Evolutionary conservation across 2,888 invertebrate species (phyloP).

Genomic region (Amiota minor): DNA sequence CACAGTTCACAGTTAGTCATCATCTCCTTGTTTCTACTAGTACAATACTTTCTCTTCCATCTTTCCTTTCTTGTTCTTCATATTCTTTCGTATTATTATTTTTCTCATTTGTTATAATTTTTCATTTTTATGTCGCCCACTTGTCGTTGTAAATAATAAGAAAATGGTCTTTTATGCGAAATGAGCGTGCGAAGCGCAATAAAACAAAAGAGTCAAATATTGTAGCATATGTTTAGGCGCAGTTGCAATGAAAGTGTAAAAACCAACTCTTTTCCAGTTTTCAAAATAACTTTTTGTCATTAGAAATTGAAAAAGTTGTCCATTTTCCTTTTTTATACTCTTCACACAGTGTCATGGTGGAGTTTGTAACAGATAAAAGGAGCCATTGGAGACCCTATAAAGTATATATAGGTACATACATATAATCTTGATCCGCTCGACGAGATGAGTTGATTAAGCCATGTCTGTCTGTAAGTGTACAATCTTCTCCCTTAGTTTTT

Average conservation of each 20-base stretch:
- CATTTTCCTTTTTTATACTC: background rate
- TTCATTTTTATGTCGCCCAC: conserved; percentile 27
- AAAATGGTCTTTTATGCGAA: conserved; percentile 21
- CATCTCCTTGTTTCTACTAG: background rate
- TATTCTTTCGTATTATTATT: background rate
- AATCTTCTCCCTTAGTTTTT: too few relatives aligned
- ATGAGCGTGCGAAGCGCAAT: background rate
- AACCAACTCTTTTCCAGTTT: conserved; percentile 9
- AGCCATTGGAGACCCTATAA: too few relatives aligned
- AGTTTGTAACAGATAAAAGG: too few relatives aligned
- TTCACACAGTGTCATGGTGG: too few relatives aligned
- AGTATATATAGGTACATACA: too few relatives aligned
- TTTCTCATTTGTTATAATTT: conserved; percentile 3
- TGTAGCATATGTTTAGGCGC: conserved; percentile 28
- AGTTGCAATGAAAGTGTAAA: background rate
- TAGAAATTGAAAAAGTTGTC: conserved; percentile 25
- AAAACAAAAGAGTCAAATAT: background rate
- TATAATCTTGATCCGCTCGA: too few relatives aligned
- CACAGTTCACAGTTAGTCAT: background rate
- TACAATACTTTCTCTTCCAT: background rate
- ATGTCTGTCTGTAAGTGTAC: too few relatives aligned
- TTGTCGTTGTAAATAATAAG: conserved; percentile 22
- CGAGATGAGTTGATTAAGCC: too few relatives aligned
- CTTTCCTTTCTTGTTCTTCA: background rate
- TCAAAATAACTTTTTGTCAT: conserved; percentile 7